Conservation (phyloP, 2,888 invertebrate species). For the Venustoraphidia nigricollis region DNA sequence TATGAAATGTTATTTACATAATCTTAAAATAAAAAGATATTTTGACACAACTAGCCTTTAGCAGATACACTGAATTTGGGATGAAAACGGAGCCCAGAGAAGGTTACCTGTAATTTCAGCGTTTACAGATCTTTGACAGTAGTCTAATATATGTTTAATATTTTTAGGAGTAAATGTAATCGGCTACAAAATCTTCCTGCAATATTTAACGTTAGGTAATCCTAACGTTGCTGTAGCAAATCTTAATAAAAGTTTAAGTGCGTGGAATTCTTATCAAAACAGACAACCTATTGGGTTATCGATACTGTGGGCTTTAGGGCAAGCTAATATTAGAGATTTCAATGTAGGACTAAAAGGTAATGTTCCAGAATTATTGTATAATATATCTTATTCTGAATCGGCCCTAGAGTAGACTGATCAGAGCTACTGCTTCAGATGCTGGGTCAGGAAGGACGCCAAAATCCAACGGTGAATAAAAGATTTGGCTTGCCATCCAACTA, state of each 20-base stretch:
- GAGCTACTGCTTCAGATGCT: no score
- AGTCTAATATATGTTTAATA: background rate
- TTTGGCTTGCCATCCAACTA: no score
- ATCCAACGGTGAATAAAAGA: no score
- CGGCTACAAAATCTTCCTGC: conserved; percentile 56
- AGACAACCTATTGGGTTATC: conserved; percentile 55
- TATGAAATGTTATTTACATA: no score
- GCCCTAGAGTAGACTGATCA: no score
- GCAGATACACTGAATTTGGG: no score
- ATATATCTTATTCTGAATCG: no score
- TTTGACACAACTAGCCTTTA: no score
- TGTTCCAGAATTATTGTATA: background rate
- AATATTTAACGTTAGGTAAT: conserved; percentile 48
- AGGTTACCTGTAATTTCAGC: background rate
- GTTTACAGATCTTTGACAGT: background rate
- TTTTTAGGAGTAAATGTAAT: conserved; percentile 35
- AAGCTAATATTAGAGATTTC: conserved; percentile 49
- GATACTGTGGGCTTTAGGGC: conserved; percentile 62
- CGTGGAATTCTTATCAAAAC: conserved; percentile 63
- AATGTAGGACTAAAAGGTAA: conserved; percentile 50
- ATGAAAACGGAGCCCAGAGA: no score
- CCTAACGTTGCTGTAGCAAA: conserved; percentile 46
- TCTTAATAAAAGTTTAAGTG: conserved; percentile 41
- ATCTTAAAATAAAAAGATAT: no score
- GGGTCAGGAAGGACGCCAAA: no score